These are phyloP conservation scores for Pseudococcus viburni DNA, from an alignment of 2,888 invertebrate species.

Conservation along the genomic window DNA sequence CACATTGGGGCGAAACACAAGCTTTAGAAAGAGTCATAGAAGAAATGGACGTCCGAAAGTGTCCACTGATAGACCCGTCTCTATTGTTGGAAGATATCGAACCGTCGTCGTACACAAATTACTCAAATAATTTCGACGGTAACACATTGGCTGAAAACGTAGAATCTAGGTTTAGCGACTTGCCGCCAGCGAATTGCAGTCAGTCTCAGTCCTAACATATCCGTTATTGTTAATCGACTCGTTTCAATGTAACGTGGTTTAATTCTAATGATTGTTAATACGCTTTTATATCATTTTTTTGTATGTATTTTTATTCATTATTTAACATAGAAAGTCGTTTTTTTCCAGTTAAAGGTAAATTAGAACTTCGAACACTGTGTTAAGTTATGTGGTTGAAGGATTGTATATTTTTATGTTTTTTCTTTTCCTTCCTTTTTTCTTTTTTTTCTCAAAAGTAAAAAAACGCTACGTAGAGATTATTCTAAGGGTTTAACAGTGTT, in stretches of 20 bases:
- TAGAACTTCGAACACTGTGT: conserved; percentile 60
- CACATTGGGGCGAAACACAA: conserved; percentile 52
- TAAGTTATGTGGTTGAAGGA: conserved; percentile 58
- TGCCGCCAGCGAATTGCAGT: conserved; percentile 45
- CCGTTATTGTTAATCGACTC: conserved; percentile 28
- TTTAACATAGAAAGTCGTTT: conserved; percentile 50
- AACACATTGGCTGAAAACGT: conserved; percentile 35
- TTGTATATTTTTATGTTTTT: conserved; percentile 17
- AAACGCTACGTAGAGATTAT: conserved; percentile 53
- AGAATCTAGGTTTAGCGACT: conserved; percentile 35
- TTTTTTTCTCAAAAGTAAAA: not conserved
- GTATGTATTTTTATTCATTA: conserved; percentile 61
- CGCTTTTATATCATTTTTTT: conserved; percentile 65
- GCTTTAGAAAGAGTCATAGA: conserved; percentile 59
- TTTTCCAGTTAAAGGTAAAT: conserved; percentile 51
- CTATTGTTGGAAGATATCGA: conserved; percentile 57
- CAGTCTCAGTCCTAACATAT: conserved; percentile 61
- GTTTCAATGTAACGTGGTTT: not conserved
- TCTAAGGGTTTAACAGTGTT: conserved; percentile 50
- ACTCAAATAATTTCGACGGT: conserved; percentile 46
- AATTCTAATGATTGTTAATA: conserved; percentile 56
- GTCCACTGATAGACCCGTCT: conserved; percentile 44
- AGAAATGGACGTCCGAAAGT: conserved; percentile 60
- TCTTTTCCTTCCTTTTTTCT: not conserved
- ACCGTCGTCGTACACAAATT: conserved; percentile 40